phyloP scores from a whole-genome alignment of 2,797 vertebrate genomes.

The Pseudochaenichthys georgianus region DNA sequence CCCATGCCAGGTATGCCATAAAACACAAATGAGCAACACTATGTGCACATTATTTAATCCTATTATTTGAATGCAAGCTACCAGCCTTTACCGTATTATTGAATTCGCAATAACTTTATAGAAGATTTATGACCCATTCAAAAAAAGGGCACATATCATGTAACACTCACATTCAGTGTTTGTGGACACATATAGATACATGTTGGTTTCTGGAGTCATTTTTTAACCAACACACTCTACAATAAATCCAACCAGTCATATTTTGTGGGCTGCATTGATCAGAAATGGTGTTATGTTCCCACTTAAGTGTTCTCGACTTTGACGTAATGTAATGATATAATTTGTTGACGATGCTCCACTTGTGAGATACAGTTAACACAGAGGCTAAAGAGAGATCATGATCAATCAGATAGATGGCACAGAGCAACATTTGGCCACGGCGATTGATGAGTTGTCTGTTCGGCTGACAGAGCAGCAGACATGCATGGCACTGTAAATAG shows the following conservation, averaged over 20 bases:
- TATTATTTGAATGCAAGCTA: neutral
- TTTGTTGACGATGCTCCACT: slow-evolving; percentile 15
- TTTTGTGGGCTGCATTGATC: neutral
- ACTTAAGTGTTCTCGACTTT: neutral
- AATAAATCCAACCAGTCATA: neutral
- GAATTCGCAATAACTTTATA: neutral
- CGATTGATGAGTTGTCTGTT: slow-evolving; percentile 64
- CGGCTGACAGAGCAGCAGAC: slow-evolving; percentile 49
- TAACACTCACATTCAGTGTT: neutral
- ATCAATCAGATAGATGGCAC: slow-evolving; percentile 31
- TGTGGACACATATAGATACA: no score
- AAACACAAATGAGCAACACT: neutral
- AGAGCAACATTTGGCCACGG: neutral
- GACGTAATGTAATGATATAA: neutral
- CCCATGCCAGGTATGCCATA: neutral
- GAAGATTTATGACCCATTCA: neutral
- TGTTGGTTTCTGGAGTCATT: neutral
- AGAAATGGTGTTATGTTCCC: neutral
- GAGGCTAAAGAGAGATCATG: slow-evolving; percentile 26
- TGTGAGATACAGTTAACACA: slow-evolving; percentile 12
- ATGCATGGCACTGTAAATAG: slow-evolving; percentile 53
- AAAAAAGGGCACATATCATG: neutral
- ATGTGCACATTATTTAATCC: neutral
- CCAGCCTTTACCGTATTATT: neutral
- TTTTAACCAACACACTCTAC: neutral